phyloP scores from a whole-genome alignment of 2,797 vertebrate species.

The Pseudocheirus occidentalis region DNA sequence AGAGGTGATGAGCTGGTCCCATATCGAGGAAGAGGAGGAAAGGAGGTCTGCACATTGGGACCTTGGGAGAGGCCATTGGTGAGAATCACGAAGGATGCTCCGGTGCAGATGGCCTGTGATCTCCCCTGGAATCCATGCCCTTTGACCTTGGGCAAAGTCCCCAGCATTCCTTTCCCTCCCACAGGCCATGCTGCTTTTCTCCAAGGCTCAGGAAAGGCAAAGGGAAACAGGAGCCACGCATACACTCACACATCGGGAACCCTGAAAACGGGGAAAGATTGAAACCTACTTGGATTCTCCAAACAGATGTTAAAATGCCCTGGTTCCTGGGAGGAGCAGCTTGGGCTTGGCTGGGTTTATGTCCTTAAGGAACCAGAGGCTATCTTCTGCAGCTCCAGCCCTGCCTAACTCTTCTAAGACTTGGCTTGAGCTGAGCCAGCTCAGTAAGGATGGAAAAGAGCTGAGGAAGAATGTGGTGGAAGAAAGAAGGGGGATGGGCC shows the following conservation, averaged over 20 bases:
- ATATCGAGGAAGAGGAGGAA: neutral
- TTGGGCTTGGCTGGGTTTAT: neutral
- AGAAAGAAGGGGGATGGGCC: neutral
- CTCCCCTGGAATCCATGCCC: neutral
- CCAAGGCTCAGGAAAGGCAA: neutral
- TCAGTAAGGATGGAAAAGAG: neutral
- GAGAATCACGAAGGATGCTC: neutral
- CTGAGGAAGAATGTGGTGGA: fast-evolving
- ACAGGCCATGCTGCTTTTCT: neutral
- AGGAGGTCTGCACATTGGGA: neutral
- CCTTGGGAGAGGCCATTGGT: neutral
- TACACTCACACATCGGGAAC: too few species aligned
- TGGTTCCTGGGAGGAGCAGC: neutral
- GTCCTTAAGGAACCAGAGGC: neutral
- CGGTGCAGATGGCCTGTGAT: neutral
- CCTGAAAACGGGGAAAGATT: neutral
- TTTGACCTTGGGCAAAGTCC: neutral
- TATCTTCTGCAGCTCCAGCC: fast-evolving
- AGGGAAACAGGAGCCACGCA: neutral
- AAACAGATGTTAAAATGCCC: neutral
- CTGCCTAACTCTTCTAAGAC: neutral
- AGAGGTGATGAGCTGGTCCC: neutral
- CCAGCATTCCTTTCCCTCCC: neutral
- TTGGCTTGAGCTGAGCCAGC: conserved; percentile 2
- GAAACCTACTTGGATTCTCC: neutral